Conservation (phyloP, 2,113 vertebrate species). For the Vulpes lagopus region DNA sequence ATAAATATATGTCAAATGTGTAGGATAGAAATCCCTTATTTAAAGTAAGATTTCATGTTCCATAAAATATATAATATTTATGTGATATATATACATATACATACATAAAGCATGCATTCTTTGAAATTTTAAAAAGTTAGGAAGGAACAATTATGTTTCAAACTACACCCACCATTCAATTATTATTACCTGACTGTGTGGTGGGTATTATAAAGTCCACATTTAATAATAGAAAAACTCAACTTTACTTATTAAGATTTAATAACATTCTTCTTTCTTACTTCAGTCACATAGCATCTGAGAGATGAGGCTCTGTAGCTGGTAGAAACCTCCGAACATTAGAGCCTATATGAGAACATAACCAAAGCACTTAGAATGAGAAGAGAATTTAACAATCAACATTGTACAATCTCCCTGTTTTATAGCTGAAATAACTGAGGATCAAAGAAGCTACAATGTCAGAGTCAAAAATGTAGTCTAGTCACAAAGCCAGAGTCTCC, state of each 20-base stretch:
- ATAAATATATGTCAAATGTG: not conserved
- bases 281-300: not conserved
- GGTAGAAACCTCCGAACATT: not conserved
- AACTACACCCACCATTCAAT: not conserved
- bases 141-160: not conserved
- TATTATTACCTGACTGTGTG: not conserved
- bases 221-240: not conserved
- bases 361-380: not conserved
- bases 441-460: not conserved
- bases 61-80: not conserved
- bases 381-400: not conserved
- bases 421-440: not conserved
- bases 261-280: not conserved
- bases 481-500: not conserved
- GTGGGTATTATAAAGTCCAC: not conserved
- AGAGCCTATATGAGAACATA: not conserved
- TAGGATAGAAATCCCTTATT: not conserved
- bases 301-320: not conserved
- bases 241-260: not conserved
- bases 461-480: not conserved
- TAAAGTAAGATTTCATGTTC: not conserved
- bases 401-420: not conserved
- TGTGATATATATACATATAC: not conserved
- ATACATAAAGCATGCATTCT: not conserved
- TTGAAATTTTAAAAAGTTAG: not conserved